Conservation (phyloP, 2,797 vertebrate genomes). For the Sitta carolinensis region DNA sequence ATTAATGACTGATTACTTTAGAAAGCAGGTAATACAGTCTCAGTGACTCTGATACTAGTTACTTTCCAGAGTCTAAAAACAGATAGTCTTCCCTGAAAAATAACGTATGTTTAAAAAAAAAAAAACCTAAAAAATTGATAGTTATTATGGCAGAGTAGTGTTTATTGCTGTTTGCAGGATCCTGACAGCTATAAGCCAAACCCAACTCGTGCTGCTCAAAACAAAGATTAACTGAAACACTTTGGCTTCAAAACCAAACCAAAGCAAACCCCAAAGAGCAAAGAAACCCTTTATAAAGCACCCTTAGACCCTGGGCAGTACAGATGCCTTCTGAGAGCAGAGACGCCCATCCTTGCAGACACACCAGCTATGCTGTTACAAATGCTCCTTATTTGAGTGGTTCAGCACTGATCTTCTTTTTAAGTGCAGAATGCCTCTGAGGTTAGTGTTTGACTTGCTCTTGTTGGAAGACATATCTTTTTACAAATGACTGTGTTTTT, state of each 20-base stretch:
- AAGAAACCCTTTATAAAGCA: not conserved
- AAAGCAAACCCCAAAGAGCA: not conserved
- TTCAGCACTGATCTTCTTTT: not conserved
- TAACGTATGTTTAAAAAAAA: not conserved
- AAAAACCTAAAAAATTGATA: not conserved
- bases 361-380: rapidly evolving
- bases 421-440: not conserved
- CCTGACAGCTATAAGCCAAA: not conserved
- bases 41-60: not conserved
- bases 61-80: not conserved
- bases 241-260: not conserved
- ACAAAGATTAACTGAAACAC: not conserved
- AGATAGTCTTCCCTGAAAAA: not conserved
- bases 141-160: not conserved
- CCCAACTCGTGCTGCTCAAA: not conserved
- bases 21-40: not conserved
- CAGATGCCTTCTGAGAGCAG: not conserved
- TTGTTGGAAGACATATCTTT: not conserved
- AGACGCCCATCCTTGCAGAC: not conserved
- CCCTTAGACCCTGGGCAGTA: not conserved
- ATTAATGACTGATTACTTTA: not conserved
- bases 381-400: not conserved
- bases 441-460: not conserved
- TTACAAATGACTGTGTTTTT: not conserved
- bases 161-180: not conserved